Evolutionary conservation across 2,113 vertebrate species (phyloP), one percentile per base, ranked within the genome.

Genomic region (Xenus cinereus): DNA sequence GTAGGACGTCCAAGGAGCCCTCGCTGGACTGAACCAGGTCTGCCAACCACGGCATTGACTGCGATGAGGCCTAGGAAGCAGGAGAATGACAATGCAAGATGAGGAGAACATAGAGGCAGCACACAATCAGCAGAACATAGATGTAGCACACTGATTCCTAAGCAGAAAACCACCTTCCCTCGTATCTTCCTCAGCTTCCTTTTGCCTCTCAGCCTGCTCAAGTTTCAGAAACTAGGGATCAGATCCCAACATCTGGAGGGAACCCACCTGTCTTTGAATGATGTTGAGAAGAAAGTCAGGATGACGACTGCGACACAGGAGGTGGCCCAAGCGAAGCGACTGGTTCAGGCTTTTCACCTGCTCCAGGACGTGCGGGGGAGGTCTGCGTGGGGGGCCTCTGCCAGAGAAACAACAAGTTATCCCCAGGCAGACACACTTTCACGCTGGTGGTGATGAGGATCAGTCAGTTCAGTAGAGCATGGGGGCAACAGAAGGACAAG

Each of bases 41-140:
- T 3, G 99, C 99, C 96, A 99, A 97, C 99, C 99, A 99, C 1
- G 99, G 99, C 99, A 99, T 99, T 57, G 99, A 99, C 97, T 99
- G 99, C 0, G 99, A 99, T 2, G 99, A 99, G 23, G 99, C 99
- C 99, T 99, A 73, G 15, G 37, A 15, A n/a, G 30, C 41, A 62
- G 2, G 2, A 89, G 5, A 35, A 10, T 0, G 12, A 33, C 63
- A 56, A 28, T 12, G 21, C 20, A 41, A 7, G 5, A n/a, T 60
- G 45, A 75, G 48, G 50, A 90, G 39, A 90, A 77, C 57, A 50
- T 0, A 66, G 26, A n/a, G 8, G 7, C 24, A 45, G 24, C 32
- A 79, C 28, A 30, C 46, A 16, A 30, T 30, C 27, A 37, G 27
- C 28, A 90, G 43, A 89, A 80, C 57, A 50, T 0, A 66, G 24